A percentile compares a stretch with the other conserved stretches of the same genome.
Conservation (phyloP, 1,140 invertebrate genomes). For the Leptoteleia sp. region DNA sequence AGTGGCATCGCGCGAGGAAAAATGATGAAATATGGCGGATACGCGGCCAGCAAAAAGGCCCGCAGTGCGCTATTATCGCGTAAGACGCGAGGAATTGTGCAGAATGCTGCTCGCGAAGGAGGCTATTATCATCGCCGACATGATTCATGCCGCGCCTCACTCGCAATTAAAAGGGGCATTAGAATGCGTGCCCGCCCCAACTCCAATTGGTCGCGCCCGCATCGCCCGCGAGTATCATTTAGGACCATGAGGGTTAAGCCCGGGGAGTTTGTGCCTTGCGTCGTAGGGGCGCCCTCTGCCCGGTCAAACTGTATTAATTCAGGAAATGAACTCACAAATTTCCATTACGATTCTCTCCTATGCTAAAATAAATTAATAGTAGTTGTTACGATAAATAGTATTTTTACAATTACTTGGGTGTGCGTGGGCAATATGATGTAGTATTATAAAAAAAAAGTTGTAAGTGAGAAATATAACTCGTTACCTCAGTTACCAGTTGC, state of each 20-base stretch:
- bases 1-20: background rate
- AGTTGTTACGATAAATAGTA: too few relatives aligned
- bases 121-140: constrained; percentile 40
- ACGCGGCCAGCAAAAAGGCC: constrained; percentile 8
- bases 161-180: constrained; percentile 38
- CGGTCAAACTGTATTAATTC: background rate
- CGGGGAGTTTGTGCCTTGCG: constrained; percentile 5
- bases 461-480: too few relatives aligned
- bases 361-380: too few relatives aligned
- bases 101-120: constrained; percentile 32
- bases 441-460: too few relatives aligned
- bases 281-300: constrained; percentile 20
- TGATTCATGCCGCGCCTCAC: constrained; percentile 36
- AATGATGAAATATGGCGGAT: constrained; percentile 14
- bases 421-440: too few relatives aligned
- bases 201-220: constrained; percentile 26
- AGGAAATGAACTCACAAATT: too few relatives aligned
- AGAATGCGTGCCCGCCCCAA: constrained; percentile 20
- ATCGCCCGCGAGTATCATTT: constrained; percentile 30
- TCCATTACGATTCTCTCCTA: too few relatives aligned
- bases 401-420: too few relatives aligned
- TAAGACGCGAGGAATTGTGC: constrained; percentile 34
- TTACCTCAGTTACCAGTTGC: too few relatives aligned
- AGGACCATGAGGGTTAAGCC: constrained; percentile 32
- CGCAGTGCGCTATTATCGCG: constrained; percentile 18